Evolutionary conservation across 2,888 invertebrate species (phyloP), one percentile per base, ranked within the genome.

Genomic region (Lamproptera curius): DNA sequence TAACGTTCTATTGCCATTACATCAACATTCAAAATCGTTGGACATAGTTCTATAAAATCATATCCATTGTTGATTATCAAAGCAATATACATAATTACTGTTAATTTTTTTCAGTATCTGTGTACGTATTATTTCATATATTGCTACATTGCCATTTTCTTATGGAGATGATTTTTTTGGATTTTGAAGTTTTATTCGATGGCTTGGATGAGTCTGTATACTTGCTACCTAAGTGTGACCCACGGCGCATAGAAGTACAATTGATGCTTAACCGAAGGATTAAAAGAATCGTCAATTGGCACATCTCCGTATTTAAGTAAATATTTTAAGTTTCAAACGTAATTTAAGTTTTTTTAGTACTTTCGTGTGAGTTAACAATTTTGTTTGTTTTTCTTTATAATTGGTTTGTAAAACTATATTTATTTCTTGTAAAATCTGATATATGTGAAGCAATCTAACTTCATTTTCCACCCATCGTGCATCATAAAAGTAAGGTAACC

Each of bases 71-170:
- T n/a, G n/a, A n/a, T n/a, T n/a, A n/a, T n/a, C n/a, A n/a, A n/a
- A n/a, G n/a, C n/a, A n/a, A n/a, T n/a, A n/a, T n/a, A n/a, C n/a
- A n/a, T n/a, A n/a, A n/a, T n/a, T n/a, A n/a, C n/a, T n/a, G n/a
- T n/a, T n/a, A n/a, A n/a, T n/a, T n/a, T 16, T 10, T 73, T 70
- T 17, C 67, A 83, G 82, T 67, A 0, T 81, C 76, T 50, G 54
- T 81, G 5, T 81, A 78, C 58, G 56, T 69, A 1, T 42, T 75
- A 10, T 76, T 81, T 42, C 83, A 84, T 52, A 59, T 74, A 16
- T 46, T 82, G 16, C 50, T 81, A 6, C 81, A 82, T 54, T 67
- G 69, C 50, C 69, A 70, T 50, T 61, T 53, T 13, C 46, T 77
- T 47, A 65, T 84, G 70, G 63, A 71, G 10, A 59, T 81, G 63